phyloP scores from a whole-genome alignment of 2,113 vertebrate species.

The Hemiscyllium ocellatum region DNA sequence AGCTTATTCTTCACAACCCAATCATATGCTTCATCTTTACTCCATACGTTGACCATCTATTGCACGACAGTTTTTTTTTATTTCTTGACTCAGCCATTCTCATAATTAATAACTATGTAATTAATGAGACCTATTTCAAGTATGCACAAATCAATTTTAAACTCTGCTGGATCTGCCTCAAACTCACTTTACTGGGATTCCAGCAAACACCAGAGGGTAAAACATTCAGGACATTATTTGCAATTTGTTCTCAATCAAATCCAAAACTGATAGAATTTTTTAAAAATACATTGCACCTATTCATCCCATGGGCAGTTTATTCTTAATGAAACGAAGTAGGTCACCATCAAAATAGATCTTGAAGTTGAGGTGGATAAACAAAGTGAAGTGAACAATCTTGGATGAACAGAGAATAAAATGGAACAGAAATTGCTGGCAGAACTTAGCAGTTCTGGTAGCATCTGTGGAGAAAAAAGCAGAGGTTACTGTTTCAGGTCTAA shows the following conservation, averaged over 20 bases:
- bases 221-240: background rate
- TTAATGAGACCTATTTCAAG: background rate
- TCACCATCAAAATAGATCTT: background rate
- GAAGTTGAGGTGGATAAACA: background rate
- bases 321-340: background rate
- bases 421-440: no score
- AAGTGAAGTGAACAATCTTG: background rate
- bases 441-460: no score
- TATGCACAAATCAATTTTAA: background rate
- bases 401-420: background rate
- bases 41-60: background rate
- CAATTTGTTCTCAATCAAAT: background rate
- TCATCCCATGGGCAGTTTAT: background rate
- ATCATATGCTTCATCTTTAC: background rate
- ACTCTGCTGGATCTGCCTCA: background rate
- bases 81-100: background rate
- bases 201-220: background rate
- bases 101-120: background rate
- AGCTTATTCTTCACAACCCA: background rate
- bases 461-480: no score
- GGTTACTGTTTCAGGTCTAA: no score
- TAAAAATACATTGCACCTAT: background rate
- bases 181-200: background rate
- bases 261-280: background rate
- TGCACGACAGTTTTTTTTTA: background rate